phyloP scores from a whole-genome alignment of 1,140 invertebrate genomes.

The Drosophila littoralis region DNA sequence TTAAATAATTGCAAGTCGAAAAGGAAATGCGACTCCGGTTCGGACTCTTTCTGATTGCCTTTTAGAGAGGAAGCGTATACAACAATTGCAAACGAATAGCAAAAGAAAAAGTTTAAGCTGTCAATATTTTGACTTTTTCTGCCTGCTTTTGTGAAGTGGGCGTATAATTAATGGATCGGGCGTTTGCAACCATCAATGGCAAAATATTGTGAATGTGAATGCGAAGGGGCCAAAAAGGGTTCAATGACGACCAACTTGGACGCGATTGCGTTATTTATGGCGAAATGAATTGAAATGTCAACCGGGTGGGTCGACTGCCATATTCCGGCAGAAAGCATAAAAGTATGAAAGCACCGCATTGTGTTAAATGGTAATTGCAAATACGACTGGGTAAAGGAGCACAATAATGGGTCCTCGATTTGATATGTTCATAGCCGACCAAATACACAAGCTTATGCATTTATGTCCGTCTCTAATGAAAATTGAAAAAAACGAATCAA shows the following conservation, averaged over 20 bases:
- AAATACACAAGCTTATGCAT: not conserved
- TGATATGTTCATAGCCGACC: not conserved
- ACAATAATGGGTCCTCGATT: not conserved
- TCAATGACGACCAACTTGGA: conserved; percentile 29
- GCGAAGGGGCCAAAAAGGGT: conserved; percentile 63
- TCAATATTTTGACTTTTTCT: conserved; percentile 84
- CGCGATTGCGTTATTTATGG: conserved; percentile 79
- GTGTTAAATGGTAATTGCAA: conserved; percentile 61
- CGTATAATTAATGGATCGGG: conserved; percentile 81
- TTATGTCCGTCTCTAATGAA: not conserved
- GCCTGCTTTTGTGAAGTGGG: conserved; percentile 77
- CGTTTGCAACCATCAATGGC: conserved; percentile 59
- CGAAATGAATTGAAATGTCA: conserved; percentile 83
- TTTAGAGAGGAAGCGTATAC: conserved; percentile 8
- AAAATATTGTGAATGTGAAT: conserved; percentile 70
- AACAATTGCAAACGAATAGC: conserved; percentile 57
- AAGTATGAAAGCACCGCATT: conserved; percentile 63
- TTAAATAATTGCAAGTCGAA: conserved; percentile 77
- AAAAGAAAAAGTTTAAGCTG: conserved; percentile 71
- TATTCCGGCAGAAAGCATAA: conserved; percentile 62
- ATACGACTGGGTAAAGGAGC: conserved; percentile 38
- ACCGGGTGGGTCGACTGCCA: conserved; percentile 71
- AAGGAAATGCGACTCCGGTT: conserved; percentile 31
- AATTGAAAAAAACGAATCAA: no score
- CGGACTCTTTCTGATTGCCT: conserved; percentile 16